Evolutionary conservation across 92 coral and sea anemone genomes (phyloP), one percentile per base, ranked within the genome.

Genomic region (Epizoanthus ramosus): DNA sequence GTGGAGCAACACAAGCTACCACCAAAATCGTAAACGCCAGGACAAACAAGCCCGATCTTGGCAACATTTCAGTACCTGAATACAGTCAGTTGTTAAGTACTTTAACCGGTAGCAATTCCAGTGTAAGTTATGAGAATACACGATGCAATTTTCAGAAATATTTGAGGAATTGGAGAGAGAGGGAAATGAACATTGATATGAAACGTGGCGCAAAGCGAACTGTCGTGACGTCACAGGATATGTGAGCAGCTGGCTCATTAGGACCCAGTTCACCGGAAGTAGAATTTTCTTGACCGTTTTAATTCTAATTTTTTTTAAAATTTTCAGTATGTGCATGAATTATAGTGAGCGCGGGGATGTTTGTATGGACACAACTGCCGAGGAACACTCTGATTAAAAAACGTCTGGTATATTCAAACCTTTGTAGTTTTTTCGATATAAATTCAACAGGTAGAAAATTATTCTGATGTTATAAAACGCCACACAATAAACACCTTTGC

Each of bases 131-230:
- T 53, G 18, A 19, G 66, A 80, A 18, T 0, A 21, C 50, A n/a
- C 67, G 23, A 17, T 17, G 76, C 65, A 39, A 80, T 17, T 19
- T 80, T 50, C 6, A 57, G 52, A 52, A 53, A 23, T 28, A 52
- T 31, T 80, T 80, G 19, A 56, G 59, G 65, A 80, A 67, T 77
- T 17, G 63, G 18, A 13, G 35, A 24, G 33, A 61, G 17, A 28
- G 5, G 58, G 80, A 77, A 77, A 65, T 77, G 54, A 22, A 37
- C 81, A 75, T 53, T 57, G 52, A 57, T 28, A 57, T 89, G 97
- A 93, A 84, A 93, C 97, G 97, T 93, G 97, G 97, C 97, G 91
- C 91, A 84, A 90, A 80, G 85, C 66, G 69, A 72, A 57, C 70
- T 71, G 60, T 6, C 56, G 85, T 86, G 91, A 87, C 80, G 96